Percentiles rank a stretch among this genome's conserved stretches.
phyloP scores from a whole-genome alignment of 1,140 invertebrate genomes.

The Orchesella cincta region DNA sequence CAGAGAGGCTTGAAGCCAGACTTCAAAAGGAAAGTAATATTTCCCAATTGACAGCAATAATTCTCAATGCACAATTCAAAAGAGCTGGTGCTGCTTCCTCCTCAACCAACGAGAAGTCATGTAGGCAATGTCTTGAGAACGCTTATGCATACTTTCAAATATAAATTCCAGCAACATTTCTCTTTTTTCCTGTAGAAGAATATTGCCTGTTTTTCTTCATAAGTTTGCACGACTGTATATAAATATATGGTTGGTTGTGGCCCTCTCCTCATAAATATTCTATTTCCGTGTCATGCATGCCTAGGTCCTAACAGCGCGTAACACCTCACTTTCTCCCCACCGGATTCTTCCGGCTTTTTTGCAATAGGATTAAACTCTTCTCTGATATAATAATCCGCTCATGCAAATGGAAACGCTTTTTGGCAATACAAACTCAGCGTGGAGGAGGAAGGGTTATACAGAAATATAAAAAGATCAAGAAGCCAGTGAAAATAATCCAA shows the following conservation, averaged over 20 bases:
- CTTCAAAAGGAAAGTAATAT: no score
- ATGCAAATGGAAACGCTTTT: slow-evolving; percentile 15
- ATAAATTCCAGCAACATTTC: no score
- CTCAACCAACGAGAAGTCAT: no score
- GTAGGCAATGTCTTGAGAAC: no score
- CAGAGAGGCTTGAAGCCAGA: no score
- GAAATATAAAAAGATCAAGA: neutral
- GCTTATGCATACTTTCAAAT: no score
- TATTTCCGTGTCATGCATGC: slow-evolving; percentile 17
- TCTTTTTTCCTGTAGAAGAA: no score
- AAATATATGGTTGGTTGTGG: neutral
- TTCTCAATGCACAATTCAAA: no score
- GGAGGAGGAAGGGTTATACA: neutral
- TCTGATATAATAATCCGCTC: slow-evolving; percentile 1
- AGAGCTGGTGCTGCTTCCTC: no score
- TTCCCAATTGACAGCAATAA: no score
- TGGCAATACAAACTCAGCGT: neutral
- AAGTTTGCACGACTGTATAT: neutral
- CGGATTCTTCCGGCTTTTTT: neutral
- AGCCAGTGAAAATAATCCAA: neutral
- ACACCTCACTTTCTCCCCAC: neutral
- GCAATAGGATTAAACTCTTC: neutral
- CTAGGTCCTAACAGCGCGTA: slow-evolving; percentile 12
- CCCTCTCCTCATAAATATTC: slow-evolving; percentile 4
- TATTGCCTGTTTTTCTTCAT: neutral